Conservation (phyloP, 2,888 invertebrate genomes). For the Macrostomum cliftonense region DNA sequence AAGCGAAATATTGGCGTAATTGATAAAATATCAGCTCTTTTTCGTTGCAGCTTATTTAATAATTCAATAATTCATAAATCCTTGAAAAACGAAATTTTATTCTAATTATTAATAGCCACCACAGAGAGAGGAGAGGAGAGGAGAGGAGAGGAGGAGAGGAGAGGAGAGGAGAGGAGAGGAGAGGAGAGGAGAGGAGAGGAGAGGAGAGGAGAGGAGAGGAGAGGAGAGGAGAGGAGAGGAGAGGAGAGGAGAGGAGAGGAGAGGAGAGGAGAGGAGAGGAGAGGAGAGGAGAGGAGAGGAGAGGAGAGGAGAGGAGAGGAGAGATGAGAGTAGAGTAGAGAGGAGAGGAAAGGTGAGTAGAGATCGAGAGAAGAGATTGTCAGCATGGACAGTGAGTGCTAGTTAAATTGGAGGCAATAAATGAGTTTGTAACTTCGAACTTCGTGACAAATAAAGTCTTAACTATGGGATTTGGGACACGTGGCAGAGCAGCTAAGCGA, state of each 20-base stretch:
- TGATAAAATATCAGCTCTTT: too few relatives aligned
- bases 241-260: not conserved
- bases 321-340: too few relatives aligned
- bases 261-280: not conserved
- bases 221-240: not conserved
- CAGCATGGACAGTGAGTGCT: not conserved
- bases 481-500: too few relatives aligned
- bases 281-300: not conserved
- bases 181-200: not conserved
- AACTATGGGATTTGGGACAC: too few relatives aligned
- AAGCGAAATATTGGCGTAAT: too few relatives aligned
- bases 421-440: too few relatives aligned
- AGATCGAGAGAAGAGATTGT: not conserved
- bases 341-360: not conserved
- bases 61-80: too few relatives aligned
- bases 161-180: not conserved
- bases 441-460: too few relatives aligned
- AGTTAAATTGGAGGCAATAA: too few relatives aligned
- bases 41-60: too few relatives aligned
- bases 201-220: not conserved
- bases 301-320: not conserved
- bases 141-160: not conserved
- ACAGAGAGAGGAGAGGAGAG: not conserved
- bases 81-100: too few relatives aligned
- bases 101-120: too few relatives aligned